Percentiles rank a stretch among this genome's conserved stretches.
Conservation (phyloP, 2,797 vertebrate species). For the Megaceryle alcyon region DNA sequence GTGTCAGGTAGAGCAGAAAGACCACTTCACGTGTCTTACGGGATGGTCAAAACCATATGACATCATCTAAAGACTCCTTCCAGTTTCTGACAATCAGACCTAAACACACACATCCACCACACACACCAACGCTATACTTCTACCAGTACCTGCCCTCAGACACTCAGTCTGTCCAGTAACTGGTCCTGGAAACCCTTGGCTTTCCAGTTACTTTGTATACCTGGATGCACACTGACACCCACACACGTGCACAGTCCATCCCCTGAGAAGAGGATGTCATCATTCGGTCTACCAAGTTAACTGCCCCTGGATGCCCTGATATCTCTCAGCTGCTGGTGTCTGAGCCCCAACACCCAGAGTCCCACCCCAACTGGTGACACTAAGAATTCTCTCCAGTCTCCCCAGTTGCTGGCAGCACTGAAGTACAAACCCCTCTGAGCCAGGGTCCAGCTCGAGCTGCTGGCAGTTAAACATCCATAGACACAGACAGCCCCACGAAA, state of each 20-base stretch:
- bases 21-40: neutral
- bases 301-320: neutral
- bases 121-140: too few relatives aligned
- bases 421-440: neutral
- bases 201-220: neutral
- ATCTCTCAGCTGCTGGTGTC: neutral
- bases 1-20: neutral
- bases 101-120: too few relatives aligned
- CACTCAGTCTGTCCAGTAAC: neutral
- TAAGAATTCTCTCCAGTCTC: neutral
- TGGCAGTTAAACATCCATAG: neutral
- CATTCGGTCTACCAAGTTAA: neutral
- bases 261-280: neutral
- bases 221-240: neutral
- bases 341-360: too few relatives aligned
- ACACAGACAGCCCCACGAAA: neutral
- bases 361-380: neutral
- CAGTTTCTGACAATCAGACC: too few relatives aligned
- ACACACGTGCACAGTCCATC: fast-evolving
- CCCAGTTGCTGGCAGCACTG: neutral
- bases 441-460: neutral
- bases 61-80: too few relatives aligned
- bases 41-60: too few relatives aligned
- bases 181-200: neutral
- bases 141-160: neutral